Conservation (phyloP, 2,888 invertebrate species). For the Cantharis flavilabris region DNA sequence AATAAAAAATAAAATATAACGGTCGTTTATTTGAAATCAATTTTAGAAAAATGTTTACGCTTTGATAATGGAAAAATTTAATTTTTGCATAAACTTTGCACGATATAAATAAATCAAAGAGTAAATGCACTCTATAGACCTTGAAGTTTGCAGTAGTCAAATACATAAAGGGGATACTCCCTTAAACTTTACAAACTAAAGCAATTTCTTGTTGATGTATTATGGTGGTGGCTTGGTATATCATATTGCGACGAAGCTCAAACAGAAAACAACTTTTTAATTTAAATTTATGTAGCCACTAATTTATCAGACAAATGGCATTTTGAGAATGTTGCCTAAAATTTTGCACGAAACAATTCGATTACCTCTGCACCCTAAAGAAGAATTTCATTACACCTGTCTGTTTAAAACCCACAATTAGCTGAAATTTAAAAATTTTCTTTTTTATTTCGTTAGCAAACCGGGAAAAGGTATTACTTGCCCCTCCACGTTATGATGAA, state of each 20-base stretch:
- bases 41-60: not conserved
- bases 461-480: not conserved
- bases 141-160: slow-evolving; percentile 14
- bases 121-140: slow-evolving; percentile 13
- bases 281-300: slow-evolving; percentile 4
- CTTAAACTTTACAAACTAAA: slow-evolving; percentile 15
- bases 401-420: not conserved
- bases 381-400: not conserved
- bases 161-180: slow-evolving; percentile 15
- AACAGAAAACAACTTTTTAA: slow-evolving; percentile 13
- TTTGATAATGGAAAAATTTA: not conserved
- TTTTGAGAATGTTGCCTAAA: not conserved
- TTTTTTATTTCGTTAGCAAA: not conserved
- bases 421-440: not conserved
- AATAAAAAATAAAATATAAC: slow-evolving; percentile 2
- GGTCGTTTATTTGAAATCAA: not conserved
- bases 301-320: slow-evolving; percentile 9
- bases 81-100: not conserved
- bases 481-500: not conserved
- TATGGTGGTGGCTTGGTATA: slow-evolving; percentile 6
- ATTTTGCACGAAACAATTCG: not conserved
- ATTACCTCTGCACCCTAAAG: not conserved
- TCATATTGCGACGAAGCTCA: slow-evolving; percentile 3
- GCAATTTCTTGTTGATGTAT: slow-evolving; percentile 18
- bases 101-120: slow-evolving; percentile 9